These are phyloP conservation scores for Nymphalis io DNA, from an alignment of 1,140 invertebrate species.

Conservation along the genomic window DNA sequence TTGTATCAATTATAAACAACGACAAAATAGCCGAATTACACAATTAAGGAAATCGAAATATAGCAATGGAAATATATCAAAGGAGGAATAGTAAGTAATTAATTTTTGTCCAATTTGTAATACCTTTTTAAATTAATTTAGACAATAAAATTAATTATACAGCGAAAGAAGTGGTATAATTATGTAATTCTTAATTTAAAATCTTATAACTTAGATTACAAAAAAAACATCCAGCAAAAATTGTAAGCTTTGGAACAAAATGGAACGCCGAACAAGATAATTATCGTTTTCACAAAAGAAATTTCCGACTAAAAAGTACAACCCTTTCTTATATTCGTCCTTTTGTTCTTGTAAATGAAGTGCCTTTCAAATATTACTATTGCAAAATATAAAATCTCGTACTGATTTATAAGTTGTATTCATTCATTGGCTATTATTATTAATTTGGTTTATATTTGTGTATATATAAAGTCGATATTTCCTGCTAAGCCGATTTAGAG, in stretches of 20 bases:
- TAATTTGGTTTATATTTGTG: background rate
- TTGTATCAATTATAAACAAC: too few relatives aligned
- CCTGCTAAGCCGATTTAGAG: too few relatives aligned
- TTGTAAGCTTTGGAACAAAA: constrained; percentile 1
- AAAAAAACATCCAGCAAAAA: background rate
- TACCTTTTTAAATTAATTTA: too few relatives aligned
- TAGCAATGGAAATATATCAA: too few relatives aligned
- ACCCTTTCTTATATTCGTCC: constrained; percentile 58
- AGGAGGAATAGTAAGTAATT: too few relatives aligned
- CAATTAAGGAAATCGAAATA: too few relatives aligned
- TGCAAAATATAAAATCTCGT: background rate
- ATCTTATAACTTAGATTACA: background rate
- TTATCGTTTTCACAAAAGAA: constrained; percentile 33
- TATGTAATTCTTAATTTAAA: background rate
- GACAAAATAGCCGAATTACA: too few relatives aligned
- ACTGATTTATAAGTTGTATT: background rate
- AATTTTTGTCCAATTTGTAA: too few relatives aligned
- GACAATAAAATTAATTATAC: too few relatives aligned
- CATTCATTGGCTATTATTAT: background rate
- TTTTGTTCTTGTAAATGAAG: constrained; percentile 51
- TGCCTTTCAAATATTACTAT: constrained; percentile 49
- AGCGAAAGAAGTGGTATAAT: background rate
- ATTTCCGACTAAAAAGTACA: constrained; percentile 34
- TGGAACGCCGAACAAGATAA: constrained; percentile 45
- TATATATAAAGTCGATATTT: too few relatives aligned